A percentile compares a stretch with the other conserved stretches of the same genome.
phyloP scores from a whole-genome alignment of 2,888 invertebrate genomes.

The Iselma pallidipennis region DNA sequence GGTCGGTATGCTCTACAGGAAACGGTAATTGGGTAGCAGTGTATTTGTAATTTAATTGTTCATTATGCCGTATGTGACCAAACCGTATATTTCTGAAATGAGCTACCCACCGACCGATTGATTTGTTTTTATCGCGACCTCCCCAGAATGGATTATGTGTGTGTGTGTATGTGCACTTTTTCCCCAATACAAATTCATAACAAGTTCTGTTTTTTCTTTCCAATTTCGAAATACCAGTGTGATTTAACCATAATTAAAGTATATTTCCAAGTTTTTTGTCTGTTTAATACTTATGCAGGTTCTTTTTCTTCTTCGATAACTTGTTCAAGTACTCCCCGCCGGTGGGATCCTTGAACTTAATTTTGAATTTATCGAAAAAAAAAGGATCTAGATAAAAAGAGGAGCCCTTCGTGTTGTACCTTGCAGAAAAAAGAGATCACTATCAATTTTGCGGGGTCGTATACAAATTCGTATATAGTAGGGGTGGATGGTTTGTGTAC shows the following conservation, averaged over 20 bases:
- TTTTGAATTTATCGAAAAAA: neutral
- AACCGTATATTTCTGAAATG: conserved; percentile 33
- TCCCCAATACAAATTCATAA: conserved; percentile 2
- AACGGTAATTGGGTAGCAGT: conserved; percentile 53
- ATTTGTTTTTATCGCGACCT: conserved; percentile 27
- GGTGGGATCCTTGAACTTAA: neutral
- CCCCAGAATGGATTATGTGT: conserved; percentile 19
- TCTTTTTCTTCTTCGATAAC: neutral
- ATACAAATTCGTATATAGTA: conserved; percentile 51
- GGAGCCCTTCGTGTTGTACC: neutral
- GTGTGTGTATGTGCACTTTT: too few species aligned
- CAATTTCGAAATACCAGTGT: neutral
- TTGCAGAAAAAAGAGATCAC: conserved; percentile 30
- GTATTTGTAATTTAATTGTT: conserved; percentile 54
- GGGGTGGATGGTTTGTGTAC: conserved; percentile 38
- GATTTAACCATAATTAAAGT: neutral
- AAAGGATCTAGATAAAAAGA: conserved; percentile 1
- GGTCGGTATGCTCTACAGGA: conserved; percentile 45
- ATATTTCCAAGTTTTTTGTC: neutral
- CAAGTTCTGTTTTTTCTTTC: conserved; percentile 1
- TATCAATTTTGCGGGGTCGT: conserved; percentile 48
- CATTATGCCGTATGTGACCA: conserved; percentile 49
- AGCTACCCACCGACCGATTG: conserved; percentile 29
- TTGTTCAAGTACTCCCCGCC: neutral
- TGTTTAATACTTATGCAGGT: neutral